Evolutionary conservation across 2,797 vertebrate species (phyloP).

Genomic region (Anguilla anguilla): DNA sequence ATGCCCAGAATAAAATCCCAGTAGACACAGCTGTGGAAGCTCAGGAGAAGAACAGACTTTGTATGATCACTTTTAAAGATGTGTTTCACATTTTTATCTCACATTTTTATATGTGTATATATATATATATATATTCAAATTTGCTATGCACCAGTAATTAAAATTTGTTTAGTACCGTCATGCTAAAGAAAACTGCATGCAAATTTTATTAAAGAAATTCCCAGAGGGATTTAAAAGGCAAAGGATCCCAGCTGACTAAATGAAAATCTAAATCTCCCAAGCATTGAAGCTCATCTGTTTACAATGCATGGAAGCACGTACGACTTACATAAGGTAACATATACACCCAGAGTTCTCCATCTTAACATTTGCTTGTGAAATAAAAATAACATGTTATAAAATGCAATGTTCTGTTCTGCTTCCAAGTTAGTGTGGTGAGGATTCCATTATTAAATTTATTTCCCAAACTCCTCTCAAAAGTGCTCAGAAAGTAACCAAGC

Average conservation of each 20-base stretch:
- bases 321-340: not conserved
- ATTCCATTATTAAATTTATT: not conserved
- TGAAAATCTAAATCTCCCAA: not conserved
- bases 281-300: slow-evolving; percentile 4
- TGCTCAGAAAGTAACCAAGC: not conserved
- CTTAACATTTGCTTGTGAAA: not conserved
- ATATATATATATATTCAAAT: not conserved
- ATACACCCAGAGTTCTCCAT: not conserved
- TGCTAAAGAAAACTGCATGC: not conserved
- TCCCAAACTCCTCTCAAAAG: not conserved
- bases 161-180: slow-evolving; percentile 1
- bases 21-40: not conserved
- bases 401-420: not conserved
- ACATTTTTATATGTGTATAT: too few relatives aligned
- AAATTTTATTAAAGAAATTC: not conserved
- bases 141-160: not conserved
- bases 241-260: slow-evolving; percentile 7
- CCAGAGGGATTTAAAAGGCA: slow-evolving; percentile 11
- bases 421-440: not conserved
- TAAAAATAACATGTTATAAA: not conserved
- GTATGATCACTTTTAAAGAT: not conserved
- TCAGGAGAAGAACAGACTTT: not conserved
- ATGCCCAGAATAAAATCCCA: not conserved
- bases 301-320: not conserved
- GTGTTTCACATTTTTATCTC: not conserved